Base-by-base conservation (phyloP, 2,797 vertebrate species). In the Pantherophis alleghaniensis region DNA sequence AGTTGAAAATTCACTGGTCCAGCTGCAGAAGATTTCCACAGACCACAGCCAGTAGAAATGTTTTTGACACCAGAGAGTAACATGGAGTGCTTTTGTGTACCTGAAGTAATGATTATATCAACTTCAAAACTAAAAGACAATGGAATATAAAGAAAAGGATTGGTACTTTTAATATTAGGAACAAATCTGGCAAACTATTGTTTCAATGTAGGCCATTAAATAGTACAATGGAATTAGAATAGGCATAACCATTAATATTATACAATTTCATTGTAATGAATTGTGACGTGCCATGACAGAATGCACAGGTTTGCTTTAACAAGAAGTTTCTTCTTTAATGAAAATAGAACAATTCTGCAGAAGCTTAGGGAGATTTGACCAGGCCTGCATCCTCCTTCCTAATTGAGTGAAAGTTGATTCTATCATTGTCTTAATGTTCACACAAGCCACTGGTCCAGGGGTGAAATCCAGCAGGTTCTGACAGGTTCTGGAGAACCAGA, bases 241-340 rank as follows among this genome's bases (percentile, higher is more conserved):
- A 37, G 61, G 87, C 95, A 61, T 57, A 13, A 42, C 57, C 32
- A 37, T 69, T 93, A 5, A 56, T 93, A 95, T 94, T 69, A 89
- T 94, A 93, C 93, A 93, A 91, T 92, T 59, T 90, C 7, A 6
- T 88, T 0, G 92, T 11, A 91, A 95, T 96, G 93, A 86, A 93
- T 92, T 14, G 18, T 83, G 90, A 53, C 94, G 95, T 96, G 96
- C 93, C 92, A 92, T 93, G 92, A 92, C 92, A 94, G 91, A 94
- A 92, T 74, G 92, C 91, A 86, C 0, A 86, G 60, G 88, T 94
- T 89, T 94, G 89, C 87, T 74, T 83, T 56, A 42, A 66, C 86
- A 87, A 32, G 10, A 28, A 26, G 2, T 61, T 51, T 4, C 9
- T 87, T 91, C n/a, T 92, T 92, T 16, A 66, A 28, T 13, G 37